Conservation (phyloP, 2,113 vertebrate genomes). For the Mormoops blainvillei region DNA sequence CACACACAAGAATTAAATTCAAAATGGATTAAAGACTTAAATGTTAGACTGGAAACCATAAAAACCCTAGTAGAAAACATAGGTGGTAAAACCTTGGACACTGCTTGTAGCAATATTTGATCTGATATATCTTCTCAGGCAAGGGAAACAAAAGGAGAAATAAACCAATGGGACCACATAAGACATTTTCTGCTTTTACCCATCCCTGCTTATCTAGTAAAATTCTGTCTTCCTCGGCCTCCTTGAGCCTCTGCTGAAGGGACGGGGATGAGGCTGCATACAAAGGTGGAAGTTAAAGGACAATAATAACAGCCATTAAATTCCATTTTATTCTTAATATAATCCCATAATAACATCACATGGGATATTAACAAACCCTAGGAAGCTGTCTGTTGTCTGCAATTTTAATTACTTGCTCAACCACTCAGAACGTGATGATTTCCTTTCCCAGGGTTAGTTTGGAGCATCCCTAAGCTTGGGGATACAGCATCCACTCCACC, state of each 20-base stretch:
- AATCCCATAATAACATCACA: background rate
- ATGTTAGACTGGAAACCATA: too few relatives aligned
- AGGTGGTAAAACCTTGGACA: too few relatives aligned
- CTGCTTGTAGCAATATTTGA: too few relatives aligned
- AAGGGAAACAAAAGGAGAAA: too few relatives aligned
- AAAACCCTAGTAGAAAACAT: too few relatives aligned
- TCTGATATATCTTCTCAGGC: too few relatives aligned
- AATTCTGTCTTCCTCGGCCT: background rate
- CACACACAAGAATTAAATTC: too few relatives aligned
- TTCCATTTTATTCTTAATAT: background rate
- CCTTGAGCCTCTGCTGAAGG: background rate
- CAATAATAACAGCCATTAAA: background rate
- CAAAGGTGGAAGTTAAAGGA: background rate
- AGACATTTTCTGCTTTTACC: background rate
- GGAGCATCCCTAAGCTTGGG: background rate
- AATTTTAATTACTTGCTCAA: constrained; percentile 23
- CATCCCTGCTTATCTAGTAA: background rate
- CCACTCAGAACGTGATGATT: background rate
- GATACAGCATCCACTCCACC: background rate
- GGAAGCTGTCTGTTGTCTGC: background rate
- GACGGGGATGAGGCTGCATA: background rate
- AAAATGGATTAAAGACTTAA: too few relatives aligned
- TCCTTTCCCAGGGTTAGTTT: constrained; percentile 23
- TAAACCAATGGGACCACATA: too few relatives aligned
- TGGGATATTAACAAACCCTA: constrained; percentile 5